Conservation (phyloP, 1,140 invertebrate species). For the Matsumurasca onukii region DNA sequence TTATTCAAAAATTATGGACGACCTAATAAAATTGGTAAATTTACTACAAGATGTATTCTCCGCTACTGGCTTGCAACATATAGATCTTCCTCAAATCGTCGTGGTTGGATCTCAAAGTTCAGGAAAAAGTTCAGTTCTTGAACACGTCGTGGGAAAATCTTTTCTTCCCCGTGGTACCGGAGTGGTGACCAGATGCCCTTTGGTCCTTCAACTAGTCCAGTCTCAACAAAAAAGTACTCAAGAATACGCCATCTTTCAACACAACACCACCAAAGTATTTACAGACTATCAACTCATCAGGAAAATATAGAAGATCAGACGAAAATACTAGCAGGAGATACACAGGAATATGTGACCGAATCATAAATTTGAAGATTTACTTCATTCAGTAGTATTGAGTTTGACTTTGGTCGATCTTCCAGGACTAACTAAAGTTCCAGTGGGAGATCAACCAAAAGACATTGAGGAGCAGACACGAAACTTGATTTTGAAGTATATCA, state of each 20-base stretch:
- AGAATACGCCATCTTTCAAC: slow-evolving; percentile 73
- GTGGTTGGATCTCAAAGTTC: slow-evolving; percentile 50
- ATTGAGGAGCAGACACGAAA: slow-evolving; percentile 61
- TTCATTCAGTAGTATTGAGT: slow-evolving; percentile 64
- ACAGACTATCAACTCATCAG: slow-evolving; percentile 66
- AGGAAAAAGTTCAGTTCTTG: slow-evolving; percentile 42
- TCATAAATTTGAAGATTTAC: slow-evolving; percentile 71
- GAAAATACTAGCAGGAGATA: slow-evolving; percentile 62
- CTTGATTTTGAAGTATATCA: slow-evolving; percentile 60
- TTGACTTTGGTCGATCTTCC: slow-evolving; percentile 63
- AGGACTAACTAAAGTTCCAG: slow-evolving; percentile 61
- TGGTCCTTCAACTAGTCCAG: slow-evolving; percentile 38
- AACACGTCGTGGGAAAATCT: slow-evolving; percentile 38
- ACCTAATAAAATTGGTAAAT: slow-evolving; percentile 34
- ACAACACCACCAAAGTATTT: slow-evolving; percentile 66
- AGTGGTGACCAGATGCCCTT: slow-evolving; percentile 37
- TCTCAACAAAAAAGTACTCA: slow-evolving; percentile 32
- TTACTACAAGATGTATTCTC: slow-evolving; percentile 39
- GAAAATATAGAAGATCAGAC: slow-evolving; percentile 74
- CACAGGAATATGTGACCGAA: slow-evolving; percentile 71
- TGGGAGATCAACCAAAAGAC: slow-evolving; percentile 63
- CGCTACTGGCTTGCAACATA: slow-evolving; percentile 17
- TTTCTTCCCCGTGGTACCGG: slow-evolving; percentile 40
- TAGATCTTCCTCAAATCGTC: slow-evolving; percentile 40
- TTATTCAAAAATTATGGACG: no score